Percentiles rank a stretch among this genome's conserved stretches.
phyloP scores from a whole-genome alignment of 2,113 vertebrate genomes.

The Clarias batrachus region DNA sequence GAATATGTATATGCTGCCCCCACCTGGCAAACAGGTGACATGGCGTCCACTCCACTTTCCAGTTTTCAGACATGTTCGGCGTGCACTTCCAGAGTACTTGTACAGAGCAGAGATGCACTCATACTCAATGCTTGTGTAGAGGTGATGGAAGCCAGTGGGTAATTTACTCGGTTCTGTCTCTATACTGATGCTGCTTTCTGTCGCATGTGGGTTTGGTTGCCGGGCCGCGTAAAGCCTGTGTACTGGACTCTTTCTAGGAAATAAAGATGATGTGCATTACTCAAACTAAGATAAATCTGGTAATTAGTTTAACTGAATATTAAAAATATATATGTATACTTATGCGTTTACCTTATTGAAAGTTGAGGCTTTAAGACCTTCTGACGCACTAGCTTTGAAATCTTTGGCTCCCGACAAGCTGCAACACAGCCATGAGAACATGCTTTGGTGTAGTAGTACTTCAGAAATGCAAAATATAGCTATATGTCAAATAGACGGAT shows the following conservation, averaged over 20 bases:
- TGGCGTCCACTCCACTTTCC: conserved; percentile 89
- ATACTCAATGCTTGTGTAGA: conserved; percentile 84
- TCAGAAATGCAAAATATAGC: not conserved
- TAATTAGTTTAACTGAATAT: not conserved
- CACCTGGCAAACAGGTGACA: conserved; percentile 85
- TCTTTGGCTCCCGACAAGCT: conserved; percentile 88
- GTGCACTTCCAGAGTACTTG: conserved; percentile 79
- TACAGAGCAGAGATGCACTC: conserved; percentile 84
- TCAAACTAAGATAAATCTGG: not conserved
- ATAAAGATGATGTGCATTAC: not conserved
- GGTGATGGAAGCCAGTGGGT: conserved; percentile 77
- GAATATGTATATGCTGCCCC: conserved; percentile 60
- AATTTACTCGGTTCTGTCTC: conserved; percentile 68
- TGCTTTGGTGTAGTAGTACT: not conserved
- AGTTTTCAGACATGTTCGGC: conserved; percentile 83
- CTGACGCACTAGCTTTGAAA: conserved; percentile 85
- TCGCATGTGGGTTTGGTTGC: conserved; percentile 57
- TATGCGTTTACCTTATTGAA: conserved; percentile 33
- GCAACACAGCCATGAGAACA: conserved; percentile 31
- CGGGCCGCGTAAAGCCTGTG: conserved; percentile 79
- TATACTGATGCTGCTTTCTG: conserved; percentile 66
- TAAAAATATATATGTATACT: no score
- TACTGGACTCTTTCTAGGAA: conserved; percentile 75
- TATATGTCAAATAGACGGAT: not conserved
- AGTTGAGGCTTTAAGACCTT: conserved; percentile 76